Conservation (phyloP, 2,797 vertebrate genomes). For the Rhincodon typus region DNA sequence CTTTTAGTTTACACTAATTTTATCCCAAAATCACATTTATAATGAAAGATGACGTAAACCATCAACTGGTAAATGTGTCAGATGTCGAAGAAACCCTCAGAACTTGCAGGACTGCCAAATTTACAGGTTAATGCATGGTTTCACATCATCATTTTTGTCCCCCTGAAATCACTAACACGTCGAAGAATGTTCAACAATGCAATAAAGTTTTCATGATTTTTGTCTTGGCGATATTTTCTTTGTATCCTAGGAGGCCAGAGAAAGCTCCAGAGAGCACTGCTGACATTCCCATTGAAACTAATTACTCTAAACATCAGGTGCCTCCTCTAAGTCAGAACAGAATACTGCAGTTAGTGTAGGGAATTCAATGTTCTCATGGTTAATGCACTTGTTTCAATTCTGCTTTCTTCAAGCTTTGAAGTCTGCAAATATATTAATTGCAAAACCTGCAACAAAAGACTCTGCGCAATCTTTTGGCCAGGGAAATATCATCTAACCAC, state of each 20-base stretch:
- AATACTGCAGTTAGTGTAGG: conserved; percentile 47
- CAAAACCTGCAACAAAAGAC: conserved; percentile 43
- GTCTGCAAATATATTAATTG: conserved; percentile 41
- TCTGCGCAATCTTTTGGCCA: neutral
- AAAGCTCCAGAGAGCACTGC: conserved; percentile 52
- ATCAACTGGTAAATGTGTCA: neutral
- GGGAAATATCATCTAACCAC: neutral
- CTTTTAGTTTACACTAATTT: neutral
- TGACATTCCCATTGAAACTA: conserved; percentile 79
- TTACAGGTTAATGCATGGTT: conserved; percentile 4
- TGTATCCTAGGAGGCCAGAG: conserved; percentile 50
- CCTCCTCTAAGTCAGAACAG: conserved; percentile 48
- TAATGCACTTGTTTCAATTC: conserved; percentile 48
- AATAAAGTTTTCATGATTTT: conserved; percentile 48
- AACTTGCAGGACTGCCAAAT: neutral
- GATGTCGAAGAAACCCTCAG: neutral
- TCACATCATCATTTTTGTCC: conserved; percentile 22
- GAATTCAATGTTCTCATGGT: conserved; percentile 50
- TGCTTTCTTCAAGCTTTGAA: conserved; percentile 41
- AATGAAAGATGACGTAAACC: neutral
- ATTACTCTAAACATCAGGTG: conserved; percentile 72
- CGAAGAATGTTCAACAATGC: conserved; percentile 43
- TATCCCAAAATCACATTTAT: neutral
- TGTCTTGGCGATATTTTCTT: conserved; percentile 55
- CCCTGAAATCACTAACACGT: neutral